These are phyloP conservation scores for Coregonus clupeaformis DNA, from an alignment of 2,113 vertebrate genomes.

Conservation along the genomic window DNA sequence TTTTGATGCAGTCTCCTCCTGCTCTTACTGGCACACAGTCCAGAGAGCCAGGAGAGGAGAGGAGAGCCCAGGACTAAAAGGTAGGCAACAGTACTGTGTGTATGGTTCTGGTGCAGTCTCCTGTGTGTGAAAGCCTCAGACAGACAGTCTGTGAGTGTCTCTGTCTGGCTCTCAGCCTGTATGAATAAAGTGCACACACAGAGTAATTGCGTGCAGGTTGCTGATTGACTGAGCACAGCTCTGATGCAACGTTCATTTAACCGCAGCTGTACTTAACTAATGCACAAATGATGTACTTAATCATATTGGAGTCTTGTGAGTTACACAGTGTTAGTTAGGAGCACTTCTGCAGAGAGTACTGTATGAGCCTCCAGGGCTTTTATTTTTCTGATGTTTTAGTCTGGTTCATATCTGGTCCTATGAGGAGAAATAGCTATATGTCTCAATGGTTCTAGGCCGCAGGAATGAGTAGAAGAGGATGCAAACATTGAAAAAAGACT, in stretches of 20 bases:
- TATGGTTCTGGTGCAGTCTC: neutral
- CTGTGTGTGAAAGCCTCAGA: neutral
- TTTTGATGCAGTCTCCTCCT: slow-evolving; percentile 54
- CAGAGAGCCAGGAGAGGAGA: slow-evolving; percentile 34
- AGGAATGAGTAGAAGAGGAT: neutral
- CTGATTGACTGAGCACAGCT: slow-evolving; percentile 33
- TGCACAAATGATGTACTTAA: slow-evolving; percentile 45
- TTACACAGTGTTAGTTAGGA: neutral
- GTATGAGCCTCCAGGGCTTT: neutral
- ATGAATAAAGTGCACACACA: neutral
- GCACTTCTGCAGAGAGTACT: neutral
- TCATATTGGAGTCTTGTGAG: slow-evolving; percentile 20
- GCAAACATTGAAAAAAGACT: neutral
- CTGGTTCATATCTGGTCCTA: neutral
- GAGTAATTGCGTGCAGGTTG: slow-evolving; percentile 25
- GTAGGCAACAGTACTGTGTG: neutral
- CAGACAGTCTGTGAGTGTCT: neutral
- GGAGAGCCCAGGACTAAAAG: neutral
- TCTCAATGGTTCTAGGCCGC: neutral
- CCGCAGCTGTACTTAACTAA: slow-evolving; percentile 41
- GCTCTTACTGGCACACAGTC: slow-evolving; percentile 38
- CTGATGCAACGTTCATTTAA: slow-evolving; percentile 41
- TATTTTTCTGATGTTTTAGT: neutral
- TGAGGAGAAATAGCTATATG: neutral
- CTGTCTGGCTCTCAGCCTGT: neutral